Conservation (phyloP, 2,797 vertebrate species). For the Oreochromis mossambicus region DNA sequence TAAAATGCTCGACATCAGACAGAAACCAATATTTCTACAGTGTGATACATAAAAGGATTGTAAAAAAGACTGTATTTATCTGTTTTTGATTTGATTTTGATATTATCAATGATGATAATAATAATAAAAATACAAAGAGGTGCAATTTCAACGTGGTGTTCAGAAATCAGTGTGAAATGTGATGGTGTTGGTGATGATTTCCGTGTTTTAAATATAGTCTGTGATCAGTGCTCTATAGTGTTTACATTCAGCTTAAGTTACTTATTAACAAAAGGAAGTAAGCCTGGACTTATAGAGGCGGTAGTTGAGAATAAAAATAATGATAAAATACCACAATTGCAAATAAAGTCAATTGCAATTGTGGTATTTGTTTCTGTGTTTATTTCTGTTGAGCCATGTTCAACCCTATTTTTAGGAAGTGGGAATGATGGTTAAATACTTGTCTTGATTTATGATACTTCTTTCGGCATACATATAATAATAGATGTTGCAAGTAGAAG, state of each 20-base stretch:
- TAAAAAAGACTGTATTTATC: background rate
- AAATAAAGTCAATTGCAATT: background rate
- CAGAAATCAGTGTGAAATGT: background rate
- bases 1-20: background rate
- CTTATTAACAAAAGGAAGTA: background rate
- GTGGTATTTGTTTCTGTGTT: too few species aligned
- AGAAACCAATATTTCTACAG: background rate
- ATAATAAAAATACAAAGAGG: background rate
- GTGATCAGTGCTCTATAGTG: background rate
- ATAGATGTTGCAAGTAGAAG: background rate
- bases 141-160: background rate
- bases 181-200: background rate
- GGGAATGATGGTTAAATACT: background rate
- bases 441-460: background rate
- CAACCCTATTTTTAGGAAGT: background rate
- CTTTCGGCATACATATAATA: background rate
- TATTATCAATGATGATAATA: background rate
- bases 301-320: background rate
- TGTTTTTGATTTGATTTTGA: background rate
- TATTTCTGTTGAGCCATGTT: background rate
- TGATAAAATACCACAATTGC: background rate
- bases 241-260: background rate
- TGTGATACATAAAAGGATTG: background rate
- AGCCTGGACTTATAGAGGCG: background rate
- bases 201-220: background rate